Base-by-base conservation (phyloP, 2,113 vertebrate genomes). In the Amphiprion ocellaris region DNA sequence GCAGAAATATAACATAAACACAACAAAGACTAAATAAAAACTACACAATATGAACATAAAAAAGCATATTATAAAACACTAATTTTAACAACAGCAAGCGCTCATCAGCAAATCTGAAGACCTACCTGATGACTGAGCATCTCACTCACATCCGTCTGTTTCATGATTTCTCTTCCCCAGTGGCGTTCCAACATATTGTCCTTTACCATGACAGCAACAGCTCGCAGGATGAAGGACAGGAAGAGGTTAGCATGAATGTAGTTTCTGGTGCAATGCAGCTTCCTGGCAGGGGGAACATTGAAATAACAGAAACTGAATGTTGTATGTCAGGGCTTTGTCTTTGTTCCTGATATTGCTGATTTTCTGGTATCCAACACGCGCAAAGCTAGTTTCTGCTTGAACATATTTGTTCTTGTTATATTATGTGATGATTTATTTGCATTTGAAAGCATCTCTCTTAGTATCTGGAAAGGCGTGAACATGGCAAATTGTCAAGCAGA, bases 231-330 rank as follows among this genome's bases (percentile, higher is more conserved):
- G 2, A 97, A 96, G 53, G 96, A 96, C 82, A 95, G 88, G 1
- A 96, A 97, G 62, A 97, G 94, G 86, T 97, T 96, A 0, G 77
- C 82, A 1, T 92, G 91, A 47, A 91, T 90, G 80, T 81, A 90
- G 63, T 96, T 97, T 81, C 96, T 91, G 69, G 95, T 96, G 91
- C 96, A 97, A 75, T 87, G 95, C 26, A 97, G 94, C 71, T 93
- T 96, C 89, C 96, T 97, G 89, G 47, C 11, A 44, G 37, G 69
- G 69, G 33, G 8, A 15, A 81, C 21, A 80, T 8, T n/a, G 9
- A 76, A 53, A 44, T 0, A 49, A 41, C 8, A 37, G 37, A 30
- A 7, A 8, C 24, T 62, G 15, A n/a, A 28, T n/a, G 33, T 52
- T 59, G 56, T 37, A 11, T 15, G 10, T n/a, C 17, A 19, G 19